Evolutionary conservation across 2,888 invertebrate species (phyloP).

Genomic region (Bombylius discolor): DNA sequence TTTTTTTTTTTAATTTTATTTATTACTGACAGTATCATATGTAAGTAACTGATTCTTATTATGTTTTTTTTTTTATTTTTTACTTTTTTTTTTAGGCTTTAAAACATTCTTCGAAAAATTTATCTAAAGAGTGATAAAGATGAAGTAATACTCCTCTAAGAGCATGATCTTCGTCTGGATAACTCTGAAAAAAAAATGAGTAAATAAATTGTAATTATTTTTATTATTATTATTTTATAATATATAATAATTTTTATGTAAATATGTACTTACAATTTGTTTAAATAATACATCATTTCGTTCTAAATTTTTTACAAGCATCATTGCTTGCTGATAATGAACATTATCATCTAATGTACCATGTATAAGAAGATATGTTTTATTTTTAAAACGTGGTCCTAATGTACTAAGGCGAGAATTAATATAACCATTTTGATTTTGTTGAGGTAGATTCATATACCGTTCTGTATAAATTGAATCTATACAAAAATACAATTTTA

Average conservation of each 20-base stretch:
- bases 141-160: slow-evolving; percentile 69
- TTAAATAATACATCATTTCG: slow-evolving; percentile 76
- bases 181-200: slow-evolving; percentile 50
- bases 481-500: slow-evolving; percentile 28
- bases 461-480: slow-evolving; percentile 96
- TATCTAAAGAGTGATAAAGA: slow-evolving; percentile 77
- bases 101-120: slow-evolving; percentile 50
- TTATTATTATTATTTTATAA: neutral
- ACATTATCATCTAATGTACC: slow-evolving; percentile 94
- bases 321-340: slow-evolving; percentile 92
- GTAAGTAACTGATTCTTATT: too few relatives aligned
- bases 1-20: too few relatives aligned
- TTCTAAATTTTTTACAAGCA: slow-evolving; percentile 77
- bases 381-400: slow-evolving; percentile 49
- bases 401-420: slow-evolving; percentile 62
- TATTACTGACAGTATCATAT: too few relatives aligned
- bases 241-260: slow-evolving; percentile 2
- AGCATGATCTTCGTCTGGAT: slow-evolving; percentile 90
- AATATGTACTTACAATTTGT: slow-evolving; percentile 59
- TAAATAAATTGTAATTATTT: neutral
- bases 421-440: slow-evolving; percentile 61
- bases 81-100: neutral
- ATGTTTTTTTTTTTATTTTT: neutral
- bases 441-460: slow-evolving; percentile 79
- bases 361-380: slow-evolving; percentile 81